Conservation (phyloP, 2,888 invertebrate genomes). For the Caenorhabditis drosophilae region DNA sequence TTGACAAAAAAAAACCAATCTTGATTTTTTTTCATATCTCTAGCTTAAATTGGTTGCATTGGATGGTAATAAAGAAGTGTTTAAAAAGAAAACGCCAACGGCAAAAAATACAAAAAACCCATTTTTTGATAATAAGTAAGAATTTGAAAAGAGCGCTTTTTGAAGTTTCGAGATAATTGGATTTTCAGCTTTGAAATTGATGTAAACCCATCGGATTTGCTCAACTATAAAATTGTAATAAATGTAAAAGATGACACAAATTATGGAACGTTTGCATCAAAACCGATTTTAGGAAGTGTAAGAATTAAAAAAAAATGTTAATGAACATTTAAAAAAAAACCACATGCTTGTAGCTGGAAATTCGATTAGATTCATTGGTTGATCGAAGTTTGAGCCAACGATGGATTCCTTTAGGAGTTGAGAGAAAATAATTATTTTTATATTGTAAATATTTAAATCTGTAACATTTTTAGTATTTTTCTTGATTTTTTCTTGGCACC, state of each 20-base stretch:
- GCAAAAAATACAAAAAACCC: constrained; percentile 51
- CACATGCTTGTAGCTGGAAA: constrained; percentile 50
- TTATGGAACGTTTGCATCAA: constrained; percentile 60
- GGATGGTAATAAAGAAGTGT: constrained; percentile 44
- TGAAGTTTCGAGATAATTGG: no score
- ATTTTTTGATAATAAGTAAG: constrained; percentile 62
- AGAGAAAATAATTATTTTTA: constrained; percentile 30
- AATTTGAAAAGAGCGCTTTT: not conserved
- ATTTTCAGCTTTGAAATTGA: constrained; percentile 65
- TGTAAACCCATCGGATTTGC: constrained; percentile 55
- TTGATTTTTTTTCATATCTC: no score
- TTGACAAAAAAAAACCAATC: no score
- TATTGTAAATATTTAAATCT: no score
- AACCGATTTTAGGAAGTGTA: constrained; percentile 63
- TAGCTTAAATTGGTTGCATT: constrained; percentile 55
- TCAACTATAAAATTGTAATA: constrained; percentile 58
- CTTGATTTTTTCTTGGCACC: no score
- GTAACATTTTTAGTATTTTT: no score
- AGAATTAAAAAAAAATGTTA: constrained; percentile 10
- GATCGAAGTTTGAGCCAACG: constrained; percentile 41
- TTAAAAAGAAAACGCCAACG: constrained; percentile 54
- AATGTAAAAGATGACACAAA: constrained; percentile 66
- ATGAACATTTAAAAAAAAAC: constrained; percentile 3
- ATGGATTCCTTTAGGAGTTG: constrained; percentile 44
- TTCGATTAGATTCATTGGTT: constrained; percentile 48